Conservation (phyloP, 2,797 vertebrate species). For the Coccyzus lansbergi region DNA sequence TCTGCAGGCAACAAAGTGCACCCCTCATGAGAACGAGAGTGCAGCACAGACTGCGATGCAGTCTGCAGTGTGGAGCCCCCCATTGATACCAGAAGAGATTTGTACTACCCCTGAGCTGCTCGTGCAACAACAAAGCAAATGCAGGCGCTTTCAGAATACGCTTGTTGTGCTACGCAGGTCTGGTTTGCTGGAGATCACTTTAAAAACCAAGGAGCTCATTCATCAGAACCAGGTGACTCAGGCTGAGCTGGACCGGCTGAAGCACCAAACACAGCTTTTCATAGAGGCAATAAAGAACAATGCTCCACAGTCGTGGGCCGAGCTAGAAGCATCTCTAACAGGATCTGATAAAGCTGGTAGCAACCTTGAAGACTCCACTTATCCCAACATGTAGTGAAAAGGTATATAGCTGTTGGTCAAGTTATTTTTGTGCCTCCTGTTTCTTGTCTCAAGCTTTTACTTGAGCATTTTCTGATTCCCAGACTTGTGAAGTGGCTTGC, state of each 20-base stretch:
- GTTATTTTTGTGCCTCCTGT: constrained; percentile 45
- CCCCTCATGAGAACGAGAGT: constrained; percentile 48
- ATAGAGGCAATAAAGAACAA: constrained; percentile 86
- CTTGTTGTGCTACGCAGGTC: constrained; percentile 89
- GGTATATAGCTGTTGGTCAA: neutral
- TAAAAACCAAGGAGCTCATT: constrained; percentile 93
- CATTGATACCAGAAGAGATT: constrained; percentile 59
- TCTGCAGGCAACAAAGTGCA: constrained; percentile 64
- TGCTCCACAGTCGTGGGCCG: constrained; percentile 88
- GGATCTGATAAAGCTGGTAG: constrained; percentile 41
- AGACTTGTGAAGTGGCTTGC: neutral
- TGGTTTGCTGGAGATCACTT: constrained; percentile 89
- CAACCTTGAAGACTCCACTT: constrained; percentile 38
- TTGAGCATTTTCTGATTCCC: constrained; percentile 34
- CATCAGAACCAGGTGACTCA: constrained; percentile 91
- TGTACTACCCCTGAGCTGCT: constrained; percentile 68
- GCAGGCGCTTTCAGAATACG: constrained; percentile 91
- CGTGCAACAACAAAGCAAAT: constrained; percentile 79
- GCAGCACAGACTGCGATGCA: constrained; percentile 16
- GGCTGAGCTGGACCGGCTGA: constrained; percentile 86
- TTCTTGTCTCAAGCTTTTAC: constrained; percentile 25
- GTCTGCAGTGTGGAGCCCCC: constrained; percentile 57
- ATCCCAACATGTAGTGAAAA: constrained; percentile 59
- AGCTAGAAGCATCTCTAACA: constrained; percentile 84
- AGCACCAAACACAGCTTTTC: constrained; percentile 88